Evolutionary conservation across 2,113 vertebrate genomes (phyloP).

Genomic region (Thunnus thynnus): DNA sequence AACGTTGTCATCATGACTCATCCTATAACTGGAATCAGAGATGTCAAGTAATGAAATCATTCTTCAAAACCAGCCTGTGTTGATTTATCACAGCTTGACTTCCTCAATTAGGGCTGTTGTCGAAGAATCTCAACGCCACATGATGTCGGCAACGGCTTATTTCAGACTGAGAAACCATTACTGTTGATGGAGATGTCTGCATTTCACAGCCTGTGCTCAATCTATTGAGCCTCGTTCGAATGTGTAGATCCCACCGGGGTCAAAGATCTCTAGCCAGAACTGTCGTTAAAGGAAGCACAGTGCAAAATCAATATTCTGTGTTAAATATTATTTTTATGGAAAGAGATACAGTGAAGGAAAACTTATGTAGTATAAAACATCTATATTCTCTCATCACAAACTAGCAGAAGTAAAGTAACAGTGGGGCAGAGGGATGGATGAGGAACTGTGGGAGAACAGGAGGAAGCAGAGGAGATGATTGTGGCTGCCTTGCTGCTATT

Average conservation of each 20-base stretch:
- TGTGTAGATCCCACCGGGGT: background rate
- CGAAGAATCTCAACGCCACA: slow-evolving; percentile 25
- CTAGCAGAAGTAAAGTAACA: background rate
- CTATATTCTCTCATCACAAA: background rate
- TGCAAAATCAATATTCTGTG: slow-evolving; percentile 9
- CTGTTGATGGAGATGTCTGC: slow-evolving; percentile 36
- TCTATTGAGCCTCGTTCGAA: background rate
- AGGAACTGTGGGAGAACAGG: slow-evolving; percentile 26
- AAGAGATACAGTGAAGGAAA: background rate
- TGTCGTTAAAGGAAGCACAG: slow-evolving; percentile 13
- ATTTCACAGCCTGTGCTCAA: slow-evolving; percentile 17
- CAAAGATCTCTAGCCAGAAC: background rate
- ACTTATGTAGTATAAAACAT: slow-evolving; percentile 1
- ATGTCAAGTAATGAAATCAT: slow-evolving; percentile 60
- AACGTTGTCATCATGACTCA: slow-evolving; percentile 62
- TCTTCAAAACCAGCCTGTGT: slow-evolving; percentile 52
- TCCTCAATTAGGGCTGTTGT: slow-evolving; percentile 45
- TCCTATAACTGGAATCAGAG: slow-evolving; percentile 44
- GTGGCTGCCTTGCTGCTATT: slow-evolving; percentile 72
- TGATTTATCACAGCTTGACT: slow-evolving; percentile 65
- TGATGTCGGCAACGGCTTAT: slow-evolving; percentile 40
- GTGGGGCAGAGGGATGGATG: slow-evolving; percentile 6
- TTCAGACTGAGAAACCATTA: slow-evolving; percentile 20
- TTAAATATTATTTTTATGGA: slow-evolving; percentile 5
- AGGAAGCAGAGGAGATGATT: slow-evolving; percentile 48